These are phyloP conservation scores for Malurus alboscapulatus DNA, from an alignment of 2,113 vertebrate species.

Conservation along the genomic window DNA sequence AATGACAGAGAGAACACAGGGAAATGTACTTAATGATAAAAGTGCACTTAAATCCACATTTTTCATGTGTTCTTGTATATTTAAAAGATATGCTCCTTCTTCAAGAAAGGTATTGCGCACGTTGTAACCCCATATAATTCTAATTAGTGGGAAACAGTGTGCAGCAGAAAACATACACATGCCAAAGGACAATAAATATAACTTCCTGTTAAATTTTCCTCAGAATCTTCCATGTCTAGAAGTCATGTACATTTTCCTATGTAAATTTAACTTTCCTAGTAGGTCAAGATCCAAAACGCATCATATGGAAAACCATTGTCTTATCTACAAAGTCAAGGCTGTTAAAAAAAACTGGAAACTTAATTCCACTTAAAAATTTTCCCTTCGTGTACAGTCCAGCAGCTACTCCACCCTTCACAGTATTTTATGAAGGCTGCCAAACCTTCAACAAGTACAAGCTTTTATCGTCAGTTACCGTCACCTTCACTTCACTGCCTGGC, in stretches of 20 bases:
- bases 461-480: neutral
- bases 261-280: neutral
- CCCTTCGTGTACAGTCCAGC: neutral
- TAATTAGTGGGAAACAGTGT: fast-evolving
- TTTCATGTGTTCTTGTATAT: neutral
- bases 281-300: neutral
- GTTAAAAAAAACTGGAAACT: neutral
- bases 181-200: neutral
- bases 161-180: neutral
- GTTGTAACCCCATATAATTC: neutral
- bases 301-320: neutral
- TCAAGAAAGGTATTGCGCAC: neutral
- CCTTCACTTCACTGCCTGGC: neutral
- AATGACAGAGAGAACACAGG: neutral
- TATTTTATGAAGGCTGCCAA: neutral
- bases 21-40: neutral
- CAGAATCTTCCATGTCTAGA: neutral
- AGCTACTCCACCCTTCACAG: neutral
- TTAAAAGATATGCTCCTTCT: neutral
- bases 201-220: neutral
- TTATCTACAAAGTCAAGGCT: neutral
- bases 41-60: neutral
- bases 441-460: neutral
- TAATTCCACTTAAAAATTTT: neutral
- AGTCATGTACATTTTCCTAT: neutral